phyloP scores from a whole-genome alignment of 2,113 vertebrate species.

The Bungarus multicinctus region DNA sequence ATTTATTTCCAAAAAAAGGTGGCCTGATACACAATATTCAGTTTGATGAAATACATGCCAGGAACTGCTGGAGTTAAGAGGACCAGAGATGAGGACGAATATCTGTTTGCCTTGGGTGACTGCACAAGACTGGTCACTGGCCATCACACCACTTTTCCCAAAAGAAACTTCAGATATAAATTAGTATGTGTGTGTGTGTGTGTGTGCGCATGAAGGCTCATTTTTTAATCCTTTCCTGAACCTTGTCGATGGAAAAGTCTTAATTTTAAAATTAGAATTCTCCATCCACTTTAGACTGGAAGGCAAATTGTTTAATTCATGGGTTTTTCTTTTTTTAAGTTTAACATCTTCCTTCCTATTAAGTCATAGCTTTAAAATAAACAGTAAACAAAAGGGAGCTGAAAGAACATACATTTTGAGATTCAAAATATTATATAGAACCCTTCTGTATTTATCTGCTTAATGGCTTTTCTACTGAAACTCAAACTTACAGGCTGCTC shows the following conservation, averaged over 20 bases:
- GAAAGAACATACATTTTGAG: background rate
- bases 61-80: no score
- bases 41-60: no score
- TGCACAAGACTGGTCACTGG: constrained; percentile 77
- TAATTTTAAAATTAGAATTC: constrained; percentile 17
- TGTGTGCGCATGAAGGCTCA: constrained; percentile 43
- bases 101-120: constrained; percentile 54
- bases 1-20: no score
- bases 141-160: constrained; percentile 70
- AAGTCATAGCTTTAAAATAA: background rate
- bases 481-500: no score
- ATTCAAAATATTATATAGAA: background rate
- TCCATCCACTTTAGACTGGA: background rate
- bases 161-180: constrained; percentile 86
- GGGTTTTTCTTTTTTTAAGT: background rate
- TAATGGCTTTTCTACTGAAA: background rate
- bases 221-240: constrained; percentile 60
- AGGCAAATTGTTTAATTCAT: background rate
- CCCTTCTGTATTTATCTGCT: background rate
- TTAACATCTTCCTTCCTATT: background rate
- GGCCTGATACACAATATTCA: no score
- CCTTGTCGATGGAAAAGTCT: background rate
- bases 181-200: background rate
- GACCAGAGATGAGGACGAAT: constrained; percentile 50
- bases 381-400: background rate